phyloP scores from a whole-genome alignment of 2,113 vertebrate species.

The Menura novaehollandiae region DNA sequence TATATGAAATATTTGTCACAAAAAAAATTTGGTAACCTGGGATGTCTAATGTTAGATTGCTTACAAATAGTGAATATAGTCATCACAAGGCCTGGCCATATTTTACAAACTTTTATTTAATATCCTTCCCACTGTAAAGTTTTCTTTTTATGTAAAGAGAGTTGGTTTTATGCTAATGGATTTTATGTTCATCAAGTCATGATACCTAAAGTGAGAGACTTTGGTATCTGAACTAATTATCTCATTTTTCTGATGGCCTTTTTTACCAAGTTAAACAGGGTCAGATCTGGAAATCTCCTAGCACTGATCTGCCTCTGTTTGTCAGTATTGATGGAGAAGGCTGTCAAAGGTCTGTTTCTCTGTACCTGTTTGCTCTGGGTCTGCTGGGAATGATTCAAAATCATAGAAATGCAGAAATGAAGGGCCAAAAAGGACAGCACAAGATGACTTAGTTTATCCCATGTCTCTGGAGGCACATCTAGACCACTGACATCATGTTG shows the following conservation, averaged over 20 bases:
- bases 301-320: not conserved
- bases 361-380: not conserved
- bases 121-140: not conserved
- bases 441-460: not conserved
- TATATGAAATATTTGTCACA: not conserved
- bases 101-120: not conserved
- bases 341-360: not conserved
- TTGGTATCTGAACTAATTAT: not conserved
- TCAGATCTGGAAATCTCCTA: not conserved
- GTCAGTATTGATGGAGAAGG: not conserved
- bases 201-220: not conserved
- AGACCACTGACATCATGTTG: fast-evolving
- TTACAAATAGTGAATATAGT: not conserved
- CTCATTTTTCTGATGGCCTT: not conserved
- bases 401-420: not conserved
- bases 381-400: not conserved
- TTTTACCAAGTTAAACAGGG: not conserved
- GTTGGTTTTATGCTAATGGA: not conserved
- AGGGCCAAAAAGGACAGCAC: not conserved
- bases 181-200: not conserved
- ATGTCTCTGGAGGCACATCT: not conserved
- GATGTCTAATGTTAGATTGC: not conserved
- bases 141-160: not conserved
- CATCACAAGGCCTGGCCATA: not conserved
- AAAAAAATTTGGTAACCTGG: not conserved